Evolutionary conservation across 1,140 invertebrate genomes (phyloP), one percentile per base, ranked within the genome.

Genomic region (Drosophila nannoptera): DNA sequence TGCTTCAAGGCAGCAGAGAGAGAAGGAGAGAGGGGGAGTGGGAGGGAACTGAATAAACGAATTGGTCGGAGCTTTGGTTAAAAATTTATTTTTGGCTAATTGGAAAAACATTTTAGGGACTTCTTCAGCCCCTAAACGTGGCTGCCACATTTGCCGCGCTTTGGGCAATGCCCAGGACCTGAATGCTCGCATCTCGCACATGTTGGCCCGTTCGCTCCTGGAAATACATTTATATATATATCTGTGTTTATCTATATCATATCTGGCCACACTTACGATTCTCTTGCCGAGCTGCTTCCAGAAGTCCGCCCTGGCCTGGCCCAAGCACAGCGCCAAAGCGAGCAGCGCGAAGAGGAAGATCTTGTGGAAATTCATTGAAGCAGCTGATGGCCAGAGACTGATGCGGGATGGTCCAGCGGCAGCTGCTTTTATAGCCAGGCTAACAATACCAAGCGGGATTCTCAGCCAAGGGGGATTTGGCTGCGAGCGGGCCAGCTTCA

Each of bases 161-260:
- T 38, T 88, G 81, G 1, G 81, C 86, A 8, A 87, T 56, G 8
- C 52, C 76, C 12, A 88, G 14, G 8, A 55, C 66, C 14, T 86
- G 81, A 4, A 88, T 88, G 6, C 69, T 67, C 33, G 87, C 86
- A 83, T 88, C 86, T 11, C 81, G 53, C 12, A 77, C 75, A n/a
- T 87, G 61, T 16, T 88, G 78, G 5, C 76, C 87, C 62, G 77
- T 58, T 14, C 80, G 80, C 70, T 88, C 86, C 86, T 88, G 14
- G 7, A 7, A 12, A 7, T 5, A 38, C 7, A 31, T 32, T 7
- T 31, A 29, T 1, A 11, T 45, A 9, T 8, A 3, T 22, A 9
- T 1, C 7, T 9, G 16, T 38, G 4, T 11, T 8, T 7, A 38
- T 38, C 11, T 38, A 2, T 38, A 8, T 38, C 0, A 11, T 9